Evolutionary conservation across 2,888 invertebrate species (phyloP).

Genomic region (Latrodectus elegans): DNA sequence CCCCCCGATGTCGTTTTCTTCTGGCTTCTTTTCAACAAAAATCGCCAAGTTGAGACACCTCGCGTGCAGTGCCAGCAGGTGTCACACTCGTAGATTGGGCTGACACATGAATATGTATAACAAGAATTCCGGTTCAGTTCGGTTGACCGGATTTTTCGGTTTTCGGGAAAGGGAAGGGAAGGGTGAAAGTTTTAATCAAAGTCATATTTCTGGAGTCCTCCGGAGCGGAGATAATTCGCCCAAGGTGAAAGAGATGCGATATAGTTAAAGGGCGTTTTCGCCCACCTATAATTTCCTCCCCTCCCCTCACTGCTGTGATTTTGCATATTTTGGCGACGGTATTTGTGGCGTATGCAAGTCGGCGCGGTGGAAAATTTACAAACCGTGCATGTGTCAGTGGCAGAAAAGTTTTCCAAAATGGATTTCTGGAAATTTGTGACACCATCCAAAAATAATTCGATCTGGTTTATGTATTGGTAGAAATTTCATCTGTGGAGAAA

Average conservation of each 20-base stretch:
- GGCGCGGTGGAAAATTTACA: conserved; percentile 21
- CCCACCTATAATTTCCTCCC: neutral
- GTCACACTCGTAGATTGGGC: conserved; percentile 31
- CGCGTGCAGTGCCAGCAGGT: conserved; percentile 14
- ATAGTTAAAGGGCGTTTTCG: conserved; percentile 8
- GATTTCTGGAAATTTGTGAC: neutral
- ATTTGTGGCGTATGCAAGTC: neutral
- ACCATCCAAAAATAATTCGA: neutral
- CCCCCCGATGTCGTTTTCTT: neutral
- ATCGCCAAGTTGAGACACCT: neutral
- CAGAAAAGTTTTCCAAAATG: neutral
- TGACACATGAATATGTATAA: conserved; percentile 49
- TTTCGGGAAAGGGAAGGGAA: conserved; percentile 5
- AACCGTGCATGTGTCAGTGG: neutral
- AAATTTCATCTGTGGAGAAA: too few relatives aligned
- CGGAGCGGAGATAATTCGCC: conserved; percentile 27
- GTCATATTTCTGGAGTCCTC: conserved; percentile 28
- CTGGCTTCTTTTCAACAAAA: neutral
- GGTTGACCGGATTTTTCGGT: conserved; percentile 32
- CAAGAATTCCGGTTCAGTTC: neutral
- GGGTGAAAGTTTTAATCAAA: conserved; percentile 56
- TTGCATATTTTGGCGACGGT: conserved; percentile 43
- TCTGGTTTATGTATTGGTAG: neutral
- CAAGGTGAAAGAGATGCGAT: neutral
- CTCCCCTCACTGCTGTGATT: neutral